Evolutionary conservation across 1,140 invertebrate genomes (phyloP), one percentile per base, ranked within the genome.

Genomic region (Pseudobourletiella spinata): DNA sequence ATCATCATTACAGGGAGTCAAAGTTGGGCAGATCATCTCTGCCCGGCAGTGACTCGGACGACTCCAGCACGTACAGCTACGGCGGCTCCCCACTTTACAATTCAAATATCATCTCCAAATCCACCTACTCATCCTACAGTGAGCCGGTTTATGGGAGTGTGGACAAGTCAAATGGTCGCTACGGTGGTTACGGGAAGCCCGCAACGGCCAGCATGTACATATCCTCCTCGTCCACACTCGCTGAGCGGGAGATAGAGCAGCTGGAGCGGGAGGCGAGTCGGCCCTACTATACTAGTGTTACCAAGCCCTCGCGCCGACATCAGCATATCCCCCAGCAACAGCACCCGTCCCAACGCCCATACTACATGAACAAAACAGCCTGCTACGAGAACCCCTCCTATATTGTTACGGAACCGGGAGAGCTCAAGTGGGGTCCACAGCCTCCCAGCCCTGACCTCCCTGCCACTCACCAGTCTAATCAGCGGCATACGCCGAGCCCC

Each of bases 331-430:
- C 24, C 14, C 51, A 54, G 29, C 26, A 24, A 54, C 30, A 42
- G 25, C 28, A 32, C 14, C n/a, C n/a, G n/a, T n/a, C n/a, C n/a
- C 52, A 56, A 29, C 8, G 39, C 22, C 15, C 56, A 6, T 55
- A 66, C 30, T 64, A 50, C 42, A 62, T 63, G 14, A 70, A 48
- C 35, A 70, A 70, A 48, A 46, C 48, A 15, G 68, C 59, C 3
- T 70, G 68, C 30, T 70, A 70, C 59, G 68, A 70, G 63, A 70
- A 70, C 57, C 68, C 68, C 2, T 65, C 65, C 18, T 70, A 70
- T 60, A 51, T 67, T 26, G 63, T 70, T 14, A 70, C 68, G 2
- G 68, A 70, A 52, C 65, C 63, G 1, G 68, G 63, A 28, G 68
- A 70, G 58, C 32, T 64, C 1, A 61, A 64, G 43, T 64, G 61